phyloP scores from a whole-genome alignment of 2,888 invertebrate species.

The Girardia tigrina region DNA sequence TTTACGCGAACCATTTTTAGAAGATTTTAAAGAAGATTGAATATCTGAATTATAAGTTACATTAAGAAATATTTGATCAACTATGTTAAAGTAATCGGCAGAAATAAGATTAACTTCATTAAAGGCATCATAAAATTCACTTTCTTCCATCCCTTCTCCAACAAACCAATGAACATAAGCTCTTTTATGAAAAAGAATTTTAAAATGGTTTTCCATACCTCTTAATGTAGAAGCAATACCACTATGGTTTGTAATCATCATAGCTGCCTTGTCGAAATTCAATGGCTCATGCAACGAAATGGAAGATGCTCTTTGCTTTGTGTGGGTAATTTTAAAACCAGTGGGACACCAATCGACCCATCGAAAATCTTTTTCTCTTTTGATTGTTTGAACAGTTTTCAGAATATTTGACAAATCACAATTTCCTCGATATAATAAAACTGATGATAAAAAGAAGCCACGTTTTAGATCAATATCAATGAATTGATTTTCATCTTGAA shows the following conservation, averaged over 20 bases:
- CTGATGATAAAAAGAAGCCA: neutral
- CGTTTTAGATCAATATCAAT: slow-evolving; percentile 8
- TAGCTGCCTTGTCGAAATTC: neutral
- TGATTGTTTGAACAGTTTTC: slow-evolving; percentile 42
- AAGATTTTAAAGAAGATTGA: neutral
- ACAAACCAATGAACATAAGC: slow-evolving; percentile 32
- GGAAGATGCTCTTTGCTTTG: neutral
- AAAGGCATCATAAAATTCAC: slow-evolving; percentile 29
- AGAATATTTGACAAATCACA: neutral
- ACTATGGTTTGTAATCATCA: slow-evolving; percentile 6
- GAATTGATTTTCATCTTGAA: slow-evolving; percentile 17
- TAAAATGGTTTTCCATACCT: slow-evolving; percentile 15
- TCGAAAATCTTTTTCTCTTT: slow-evolving; percentile 42
- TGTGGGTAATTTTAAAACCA: slow-evolving; percentile 51
- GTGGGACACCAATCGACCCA: slow-evolving; percentile 56
- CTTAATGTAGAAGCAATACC: neutral
- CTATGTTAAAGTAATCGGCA: neutral
- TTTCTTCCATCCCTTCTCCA: slow-evolving; percentile 35
- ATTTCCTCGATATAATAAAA: neutral
- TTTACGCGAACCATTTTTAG: neutral
- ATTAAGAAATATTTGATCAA: neutral
- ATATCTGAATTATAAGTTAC: neutral
- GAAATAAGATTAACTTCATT: neutral
- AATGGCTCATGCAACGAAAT: neutral
- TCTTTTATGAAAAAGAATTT: slow-evolving; percentile 31